Base-by-base conservation (phyloP, 2,797 vertebrate genomes). In the Pipistrellus pygmaeus region DNA sequence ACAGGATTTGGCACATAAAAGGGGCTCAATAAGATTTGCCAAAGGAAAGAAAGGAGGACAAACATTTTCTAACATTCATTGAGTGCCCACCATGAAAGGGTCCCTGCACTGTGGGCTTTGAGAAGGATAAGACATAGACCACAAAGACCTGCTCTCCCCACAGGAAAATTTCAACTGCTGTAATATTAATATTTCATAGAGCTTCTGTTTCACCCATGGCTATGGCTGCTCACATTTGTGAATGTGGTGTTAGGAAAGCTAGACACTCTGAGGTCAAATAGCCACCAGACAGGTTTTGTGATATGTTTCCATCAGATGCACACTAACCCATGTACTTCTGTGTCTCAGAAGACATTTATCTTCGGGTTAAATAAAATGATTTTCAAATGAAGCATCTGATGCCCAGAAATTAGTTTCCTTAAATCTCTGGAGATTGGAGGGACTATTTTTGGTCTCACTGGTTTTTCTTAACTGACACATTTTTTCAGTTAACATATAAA, bases 381-480 rank as follows among this genome's bases (percentile, higher is more conserved):
- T 80, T 92, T 76, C 55, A 90, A 85, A 76, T n/a, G 48, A 92
- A 91, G 76, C 27, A 27, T 81, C 82, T 76, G 85, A 53, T 88
- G 66, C 85, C 66, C 53, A 21, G 41, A 92, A 96, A 23, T 85
- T 55, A 38, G 14, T 88, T 94, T 94, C 66, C 71, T 69, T 88
- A 66, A 85, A 51, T 86, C 75, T 90, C 88, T 55, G 18, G 71
- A 86, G 91, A 91, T 62, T 30, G 0, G 2, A 69, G 57, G 46
- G 44, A 21, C 38, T 92, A 57, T 73, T 96, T 95, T 73, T 76
- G 80, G 38, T 38, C 69, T 91, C 27, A 55, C 48, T n/a, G 57
- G 25, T 82, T 83, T 91, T 87, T 93, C 69, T 88, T 80, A 71
- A 71, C 46, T 21, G 48, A 30, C 71, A 88, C 27, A 57, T 73